A percentile compares a stretch with the other conserved stretches of the same genome.
Evolutionary conservation across 2,113 vertebrate genomes (phyloP).

Genomic region (Opisthocomus hoazin): DNA sequence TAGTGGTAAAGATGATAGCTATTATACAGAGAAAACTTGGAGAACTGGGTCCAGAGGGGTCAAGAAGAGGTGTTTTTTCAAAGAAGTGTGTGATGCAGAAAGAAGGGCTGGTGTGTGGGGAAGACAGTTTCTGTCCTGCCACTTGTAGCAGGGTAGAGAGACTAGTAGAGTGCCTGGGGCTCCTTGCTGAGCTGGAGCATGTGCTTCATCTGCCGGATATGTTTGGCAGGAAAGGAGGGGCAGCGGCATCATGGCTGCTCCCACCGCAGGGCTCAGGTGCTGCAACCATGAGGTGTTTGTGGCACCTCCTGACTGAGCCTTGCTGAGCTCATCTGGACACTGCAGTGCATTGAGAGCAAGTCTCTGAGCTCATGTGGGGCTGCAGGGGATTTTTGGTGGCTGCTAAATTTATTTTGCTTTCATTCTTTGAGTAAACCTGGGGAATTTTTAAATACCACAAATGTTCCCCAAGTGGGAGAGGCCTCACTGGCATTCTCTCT

Average conservation of each 20-base stretch:
- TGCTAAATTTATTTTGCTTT: constrained; percentile 61
- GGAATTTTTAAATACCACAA: constrained; percentile 58
- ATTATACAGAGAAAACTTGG: not conserved
- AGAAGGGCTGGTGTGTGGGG: not conserved
- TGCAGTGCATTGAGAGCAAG: not conserved
- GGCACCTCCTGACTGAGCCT: not conserved
- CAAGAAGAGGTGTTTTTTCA: not conserved
- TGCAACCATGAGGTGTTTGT: not conserved
- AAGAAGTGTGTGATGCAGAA: not conserved
- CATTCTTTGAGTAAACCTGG: constrained; percentile 67
- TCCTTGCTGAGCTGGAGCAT: not conserved
- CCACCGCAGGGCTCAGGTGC: not conserved
- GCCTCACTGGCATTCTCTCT: not conserved
- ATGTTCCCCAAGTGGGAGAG: constrained; percentile 18
- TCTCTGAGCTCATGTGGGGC: not conserved
- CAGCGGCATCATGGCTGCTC: not conserved
- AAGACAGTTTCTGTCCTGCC: not conserved
- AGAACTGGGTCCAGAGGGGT: not conserved
- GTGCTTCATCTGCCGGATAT: not conserved
- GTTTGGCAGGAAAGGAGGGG: not conserved
- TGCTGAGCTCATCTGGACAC: not conserved
- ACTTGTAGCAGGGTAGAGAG: not conserved
- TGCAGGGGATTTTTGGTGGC: constrained; percentile 66
- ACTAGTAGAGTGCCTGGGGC: not conserved
- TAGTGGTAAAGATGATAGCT: not conserved